Evolutionary conservation across 2,888 invertebrate genomes (phyloP).

Genomic region (Campopleginae sp.): DNA sequence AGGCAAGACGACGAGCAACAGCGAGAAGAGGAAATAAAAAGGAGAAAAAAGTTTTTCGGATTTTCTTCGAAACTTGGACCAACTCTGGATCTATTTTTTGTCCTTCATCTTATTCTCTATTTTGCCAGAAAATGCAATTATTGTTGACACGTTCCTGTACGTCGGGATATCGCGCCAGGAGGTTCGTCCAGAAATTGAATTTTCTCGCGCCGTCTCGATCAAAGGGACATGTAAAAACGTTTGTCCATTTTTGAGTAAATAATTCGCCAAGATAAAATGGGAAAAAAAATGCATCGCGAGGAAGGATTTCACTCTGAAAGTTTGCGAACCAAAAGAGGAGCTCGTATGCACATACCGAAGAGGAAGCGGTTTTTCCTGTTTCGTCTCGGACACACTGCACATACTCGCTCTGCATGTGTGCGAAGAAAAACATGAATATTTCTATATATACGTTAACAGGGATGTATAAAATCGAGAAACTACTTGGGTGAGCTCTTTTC

Average conservation of each 20-base stretch:
- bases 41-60: conserved; percentile 29
- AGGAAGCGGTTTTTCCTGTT: conserved; percentile 66
- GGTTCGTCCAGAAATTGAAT: conserved; percentile 15
- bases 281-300: conserved; percentile 19
- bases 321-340: conserved; percentile 6
- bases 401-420: not conserved
- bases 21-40: conserved; percentile 51
- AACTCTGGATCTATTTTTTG: conserved; percentile 35
- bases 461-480: conserved; percentile 49
- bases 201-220: not conserved
- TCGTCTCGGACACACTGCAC: conserved; percentile 23
- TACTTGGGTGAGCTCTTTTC: conserved; percentile 50
- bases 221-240: not conserved
- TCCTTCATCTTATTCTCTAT: not conserved
- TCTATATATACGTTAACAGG: conserved; percentile 48
- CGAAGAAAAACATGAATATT: conserved; percentile 12
- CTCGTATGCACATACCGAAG: conserved; percentile 54
- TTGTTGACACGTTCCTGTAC: not conserved
- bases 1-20: conserved; percentile 12
- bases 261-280: not conserved
- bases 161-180: not conserved
- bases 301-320: conserved; percentile 13
- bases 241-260: not conserved
- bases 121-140: conserved; percentile 15
- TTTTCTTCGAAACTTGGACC: conserved; percentile 7